Evolutionary conservation across 2,113 vertebrate genomes (phyloP), one percentile per base, ranked within the genome.

Genomic region (Stigmatopora argus): DNA sequence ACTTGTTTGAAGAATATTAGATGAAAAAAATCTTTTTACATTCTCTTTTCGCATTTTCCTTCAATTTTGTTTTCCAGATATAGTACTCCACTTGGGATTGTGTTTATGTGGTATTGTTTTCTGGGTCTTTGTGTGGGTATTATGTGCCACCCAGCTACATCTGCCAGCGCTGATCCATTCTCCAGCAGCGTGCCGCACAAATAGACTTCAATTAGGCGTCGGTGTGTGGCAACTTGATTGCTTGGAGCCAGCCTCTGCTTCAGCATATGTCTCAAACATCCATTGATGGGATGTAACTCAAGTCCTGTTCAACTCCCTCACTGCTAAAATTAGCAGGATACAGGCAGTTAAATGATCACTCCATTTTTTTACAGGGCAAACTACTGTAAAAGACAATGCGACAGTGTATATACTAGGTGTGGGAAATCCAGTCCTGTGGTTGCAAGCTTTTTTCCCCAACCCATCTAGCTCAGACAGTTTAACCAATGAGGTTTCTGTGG

Each of bases 191-290:
- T 77, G 77, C 80, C 71, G 69, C 71, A 78, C 26, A 31, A 31
- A 31, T 31, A 31, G 26, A 31, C 26, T 31, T 31, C 26, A 31
- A 31, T 31, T 31, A 31, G 26, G 26, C 26, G 26, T 31, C 26
- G 26, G 79, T 83, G 74, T 82, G 76, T 77, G 65, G 79, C 74
- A 78, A 80, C 71, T 23, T 74, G 79, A 82, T 78, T 86, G 83
- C 88, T 85, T 80, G 71, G 81, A 79, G 72, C 73, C 65, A 68
- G 75, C 81, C 80, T 77, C 84, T 72, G 76, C 80, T 61, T 66
- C 72, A 74, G 85, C 89, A 90, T 89, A 88, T 90, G 90, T 83
- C 82, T 80, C 70, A 67, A 81, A 88, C 88, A 86, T 81, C 84
- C 82, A 86, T 84, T 85, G 79, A 86, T 75, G 78, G 66, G 62